A percentile compares a stretch with the other conserved stretches of the same genome.
Conservation (phyloP, 2,113 vertebrate species). For the Colaptes auratus region DNA sequence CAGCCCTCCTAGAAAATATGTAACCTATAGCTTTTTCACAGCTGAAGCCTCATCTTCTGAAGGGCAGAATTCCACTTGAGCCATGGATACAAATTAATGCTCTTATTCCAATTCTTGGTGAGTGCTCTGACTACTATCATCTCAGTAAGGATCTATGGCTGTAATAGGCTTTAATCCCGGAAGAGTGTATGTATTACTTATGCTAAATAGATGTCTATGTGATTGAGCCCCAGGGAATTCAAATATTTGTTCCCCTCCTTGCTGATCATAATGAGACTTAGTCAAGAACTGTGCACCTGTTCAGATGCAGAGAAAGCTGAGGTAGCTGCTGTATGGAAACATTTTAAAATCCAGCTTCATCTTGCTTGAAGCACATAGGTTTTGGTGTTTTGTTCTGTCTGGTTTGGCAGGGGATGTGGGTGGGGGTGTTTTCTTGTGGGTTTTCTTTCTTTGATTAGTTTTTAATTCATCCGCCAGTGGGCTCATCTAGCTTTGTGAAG, state of each 20-base stretch:
- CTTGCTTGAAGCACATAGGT: background rate
- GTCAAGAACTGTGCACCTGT: background rate
- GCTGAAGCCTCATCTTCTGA: background rate
- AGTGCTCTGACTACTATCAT: background rate
- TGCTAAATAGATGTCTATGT: background rate
- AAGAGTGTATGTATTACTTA: no score
- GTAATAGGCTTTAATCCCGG: background rate
- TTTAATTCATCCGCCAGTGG: background rate
- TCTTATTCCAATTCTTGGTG: background rate
- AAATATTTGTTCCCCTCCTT: background rate
- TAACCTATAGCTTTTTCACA: background rate
- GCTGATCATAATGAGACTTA: background rate
- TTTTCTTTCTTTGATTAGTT: no score
- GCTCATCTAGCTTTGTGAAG: background rate
- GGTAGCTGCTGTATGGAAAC: background rate
- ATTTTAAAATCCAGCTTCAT: background rate
- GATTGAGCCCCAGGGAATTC: background rate
- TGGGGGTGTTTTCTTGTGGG: no score
- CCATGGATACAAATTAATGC: background rate
- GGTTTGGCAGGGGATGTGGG: no score
- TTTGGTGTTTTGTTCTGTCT: background rate
- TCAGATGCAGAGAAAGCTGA: background rate
- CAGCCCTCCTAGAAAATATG: background rate
- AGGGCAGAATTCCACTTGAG: background rate
- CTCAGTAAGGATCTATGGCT: background rate